These are phyloP conservation scores for Laticauda laticaudata DNA, from an alignment of 2,113 vertebrate species.

Conservation along the genomic window DNA sequence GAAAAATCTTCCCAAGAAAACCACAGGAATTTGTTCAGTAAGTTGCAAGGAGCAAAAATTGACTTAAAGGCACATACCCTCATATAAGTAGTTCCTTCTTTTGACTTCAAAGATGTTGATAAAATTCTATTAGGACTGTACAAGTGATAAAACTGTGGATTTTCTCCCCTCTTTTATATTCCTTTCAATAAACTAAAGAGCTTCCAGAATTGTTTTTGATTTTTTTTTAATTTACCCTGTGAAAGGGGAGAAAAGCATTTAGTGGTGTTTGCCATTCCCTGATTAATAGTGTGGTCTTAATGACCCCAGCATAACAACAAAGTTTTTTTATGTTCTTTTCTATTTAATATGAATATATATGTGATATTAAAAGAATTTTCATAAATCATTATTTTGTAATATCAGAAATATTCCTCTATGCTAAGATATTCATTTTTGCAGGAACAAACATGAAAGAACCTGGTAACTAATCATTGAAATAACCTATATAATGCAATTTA, in stretches of 20 bases:
- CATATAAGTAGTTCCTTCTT: background rate
- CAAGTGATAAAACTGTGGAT: background rate
- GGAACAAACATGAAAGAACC: background rate
- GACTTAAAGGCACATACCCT: background rate
- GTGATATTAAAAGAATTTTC: background rate
- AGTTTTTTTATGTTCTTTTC: background rate
- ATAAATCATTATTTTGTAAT: slow-evolving; percentile 2
- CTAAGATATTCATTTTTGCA: background rate
- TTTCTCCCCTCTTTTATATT: background rate
- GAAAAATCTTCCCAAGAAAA: background rate
- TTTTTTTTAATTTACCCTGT: background rate
- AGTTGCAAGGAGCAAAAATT: background rate
- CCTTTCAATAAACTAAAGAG: background rate
- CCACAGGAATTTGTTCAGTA: background rate
- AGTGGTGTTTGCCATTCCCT: background rate
- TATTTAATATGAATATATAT: background rate
- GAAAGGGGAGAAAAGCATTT: background rate
- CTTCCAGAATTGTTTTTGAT: background rate
- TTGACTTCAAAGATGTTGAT: background rate
- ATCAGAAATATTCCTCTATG: background rate
- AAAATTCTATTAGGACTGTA: background rate
- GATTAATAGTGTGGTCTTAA: background rate
- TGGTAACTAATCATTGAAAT: background rate
- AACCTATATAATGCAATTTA: background rate
- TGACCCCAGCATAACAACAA: background rate